A percentile compares a stretch with the other conserved stretches of the same genome.
These are phyloP conservation scores for Drosophila mercatorum DNA, from an alignment of 2,888 invertebrate genomes.

Conservation along the genomic window DNA sequence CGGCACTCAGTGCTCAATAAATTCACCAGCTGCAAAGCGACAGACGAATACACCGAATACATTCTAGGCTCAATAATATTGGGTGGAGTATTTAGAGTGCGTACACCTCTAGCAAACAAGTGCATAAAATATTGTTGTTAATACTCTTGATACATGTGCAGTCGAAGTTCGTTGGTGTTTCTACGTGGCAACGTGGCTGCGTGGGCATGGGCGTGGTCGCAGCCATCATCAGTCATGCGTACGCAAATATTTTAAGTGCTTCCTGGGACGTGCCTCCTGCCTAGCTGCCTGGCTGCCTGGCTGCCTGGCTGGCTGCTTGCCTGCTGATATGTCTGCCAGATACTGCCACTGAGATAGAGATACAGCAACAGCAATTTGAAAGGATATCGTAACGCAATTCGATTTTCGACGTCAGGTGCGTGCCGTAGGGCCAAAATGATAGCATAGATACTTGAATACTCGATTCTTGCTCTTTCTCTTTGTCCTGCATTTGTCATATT, in stretches of 20 bases:
- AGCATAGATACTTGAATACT: constrained; percentile 15
- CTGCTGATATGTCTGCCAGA: constrained; percentile 11
- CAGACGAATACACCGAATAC: constrained; percentile 17
- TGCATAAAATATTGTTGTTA: constrained; percentile 64
- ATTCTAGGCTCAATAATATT: constrained; percentile 52
- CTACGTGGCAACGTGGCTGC: constrained; percentile 25
- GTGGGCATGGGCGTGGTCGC: constrained; percentile 35
- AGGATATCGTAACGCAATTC: constrained; percentile 45
- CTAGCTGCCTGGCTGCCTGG: too few relatives aligned
- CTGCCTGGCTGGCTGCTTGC: neutral
- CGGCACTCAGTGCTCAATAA: constrained; percentile 43
- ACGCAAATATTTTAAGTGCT: constrained; percentile 80
- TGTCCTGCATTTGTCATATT: constrained; percentile 27
- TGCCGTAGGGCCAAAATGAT: constrained; percentile 27
- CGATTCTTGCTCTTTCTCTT: constrained; percentile 1
- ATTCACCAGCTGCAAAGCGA: constrained; percentile 41
- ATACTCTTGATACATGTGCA: constrained; percentile 33
- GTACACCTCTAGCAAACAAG: constrained; percentile 50
- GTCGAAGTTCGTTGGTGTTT: constrained; percentile 16
- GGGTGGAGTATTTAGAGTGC: constrained; percentile 60
- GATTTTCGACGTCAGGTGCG: constrained; percentile 40
- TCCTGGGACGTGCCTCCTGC: constrained; percentile 69
- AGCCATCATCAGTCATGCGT: constrained; percentile 78
- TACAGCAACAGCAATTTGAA: constrained; percentile 24
- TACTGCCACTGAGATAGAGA: constrained; percentile 3